Conservation (phyloP, 2,888 invertebrate genomes). For the Polydrusus pterygomalis region DNA sequence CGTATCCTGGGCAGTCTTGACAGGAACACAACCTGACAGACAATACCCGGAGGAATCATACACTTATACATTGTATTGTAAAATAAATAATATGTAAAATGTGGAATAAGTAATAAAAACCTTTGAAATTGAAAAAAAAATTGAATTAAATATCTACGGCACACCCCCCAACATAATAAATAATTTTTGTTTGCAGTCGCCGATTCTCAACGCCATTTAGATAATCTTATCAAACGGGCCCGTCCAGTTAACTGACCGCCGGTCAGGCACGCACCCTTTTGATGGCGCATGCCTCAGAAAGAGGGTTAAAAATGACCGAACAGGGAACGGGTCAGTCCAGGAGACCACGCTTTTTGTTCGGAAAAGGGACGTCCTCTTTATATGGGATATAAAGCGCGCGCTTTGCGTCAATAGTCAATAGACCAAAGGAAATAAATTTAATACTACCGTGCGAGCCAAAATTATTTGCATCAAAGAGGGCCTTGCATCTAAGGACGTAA, state of each 20-base stretch:
- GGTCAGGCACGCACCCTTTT: conserved; percentile 39
- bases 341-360: conserved; percentile 64
- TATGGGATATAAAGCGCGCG: conserved; percentile 37
- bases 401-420: neutral
- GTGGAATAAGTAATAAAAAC: no score
- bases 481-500: no score
- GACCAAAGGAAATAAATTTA: neutral
- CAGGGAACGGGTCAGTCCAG: conserved; percentile 69
- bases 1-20: no score
- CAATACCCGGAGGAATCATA: no score
- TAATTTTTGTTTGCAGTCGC: conserved; percentile 49
- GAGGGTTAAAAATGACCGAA: conserved; percentile 65
- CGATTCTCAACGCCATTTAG: conserved; percentile 58
- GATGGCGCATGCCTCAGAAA: conserved; percentile 40
- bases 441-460: no score
- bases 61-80: no score
- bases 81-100: no score
- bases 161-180: conserved; percentile 37
- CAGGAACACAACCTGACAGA: no score
- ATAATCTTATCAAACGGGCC: conserved; percentile 59
- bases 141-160: conserved; percentile 26
- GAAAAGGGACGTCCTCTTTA: conserved; percentile 15
- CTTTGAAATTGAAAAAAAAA: no score
- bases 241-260: conserved; percentile 49
- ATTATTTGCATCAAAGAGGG: no score